Percentiles rank a stretch among this genome's conserved stretches.
Evolutionary conservation across 2,888 invertebrate genomes (phyloP).

Genomic region (Euproctis similis): DNA sequence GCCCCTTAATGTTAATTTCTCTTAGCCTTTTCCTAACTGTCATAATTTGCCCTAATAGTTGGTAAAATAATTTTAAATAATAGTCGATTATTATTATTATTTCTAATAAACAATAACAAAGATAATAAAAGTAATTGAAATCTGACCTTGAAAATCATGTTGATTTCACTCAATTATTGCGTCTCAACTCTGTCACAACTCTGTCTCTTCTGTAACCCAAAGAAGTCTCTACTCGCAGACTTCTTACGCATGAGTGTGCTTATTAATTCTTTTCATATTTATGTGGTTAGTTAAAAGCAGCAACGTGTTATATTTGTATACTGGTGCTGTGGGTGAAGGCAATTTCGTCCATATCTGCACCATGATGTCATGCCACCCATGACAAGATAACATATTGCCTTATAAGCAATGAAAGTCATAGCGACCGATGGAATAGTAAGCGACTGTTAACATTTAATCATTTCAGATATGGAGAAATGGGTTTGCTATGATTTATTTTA

Average conservation of each 20-base stretch:
- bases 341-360: conserved; percentile 61
- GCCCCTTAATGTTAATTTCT: too few species aligned
- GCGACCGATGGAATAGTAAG: conserved; percentile 1
- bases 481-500: conserved; percentile 4
- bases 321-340: conserved; percentile 63
- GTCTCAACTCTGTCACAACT: conserved; percentile 14
- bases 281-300: conserved; percentile 49
- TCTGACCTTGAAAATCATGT: conserved; percentile 23
- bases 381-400: conserved; percentile 47
- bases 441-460: conserved; percentile 7
- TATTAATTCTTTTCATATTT: conserved; percentile 50
- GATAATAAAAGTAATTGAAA: too few species aligned
- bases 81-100: too few species aligned
- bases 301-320: conserved; percentile 27
- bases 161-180: conserved; percentile 17
- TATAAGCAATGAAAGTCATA: conserved; percentile 34
- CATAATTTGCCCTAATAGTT: too few species aligned
- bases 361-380: conserved; percentile 58
- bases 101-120: too few species aligned
- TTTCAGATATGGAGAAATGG: background rate
- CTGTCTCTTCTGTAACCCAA: too few species aligned
- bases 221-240: conserved; percentile 15
- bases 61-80: too few species aligned
- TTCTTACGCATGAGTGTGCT: conserved; percentile 36
- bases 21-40: too few species aligned